These are phyloP conservation scores for Malurus leucopterus DNA, from an alignment of 2,797 vertebrate species.

Conservation along the genomic window DNA sequence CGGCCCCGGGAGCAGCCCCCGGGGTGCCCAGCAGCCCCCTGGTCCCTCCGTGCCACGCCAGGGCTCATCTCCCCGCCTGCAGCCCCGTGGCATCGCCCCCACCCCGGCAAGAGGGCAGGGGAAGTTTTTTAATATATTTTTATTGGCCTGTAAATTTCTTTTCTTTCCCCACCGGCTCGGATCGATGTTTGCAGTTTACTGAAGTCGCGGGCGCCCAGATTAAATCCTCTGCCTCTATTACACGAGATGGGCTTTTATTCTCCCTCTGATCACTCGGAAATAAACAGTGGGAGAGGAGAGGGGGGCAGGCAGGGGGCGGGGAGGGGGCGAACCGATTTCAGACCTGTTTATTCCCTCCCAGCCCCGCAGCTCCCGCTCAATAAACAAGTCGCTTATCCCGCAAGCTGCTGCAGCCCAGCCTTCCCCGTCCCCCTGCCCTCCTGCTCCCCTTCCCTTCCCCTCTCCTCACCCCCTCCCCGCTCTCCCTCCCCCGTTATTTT, in stretches of 20 bases:
- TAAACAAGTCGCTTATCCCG: constrained; percentile 9
- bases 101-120: neutral
- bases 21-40: fast-evolving
- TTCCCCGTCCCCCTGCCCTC: neutral
- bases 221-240: constrained; percentile 54
- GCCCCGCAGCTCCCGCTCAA: neutral
- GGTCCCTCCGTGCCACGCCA: fast-evolving
- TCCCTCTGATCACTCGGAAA: constrained; percentile 47
- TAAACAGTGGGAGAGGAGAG: neutral
- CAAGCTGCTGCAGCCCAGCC: neutral
- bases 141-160: constrained; percentile 65
- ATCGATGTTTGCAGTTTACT: constrained; percentile 57
- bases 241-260: constrained; percentile 49
- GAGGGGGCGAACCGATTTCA: constrained; percentile 6
- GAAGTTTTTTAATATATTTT: constrained; percentile 65
- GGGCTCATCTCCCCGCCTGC: neutral
- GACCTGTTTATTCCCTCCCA: constrained; percentile 15
- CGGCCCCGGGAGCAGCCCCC: fast-evolving
- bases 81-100: neutral
- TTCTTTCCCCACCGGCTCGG: constrained; percentile 45
- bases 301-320: neutral
- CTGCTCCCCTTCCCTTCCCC: neutral
- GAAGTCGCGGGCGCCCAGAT: constrained; percentile 47
- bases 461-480: neutral
- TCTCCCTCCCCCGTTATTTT: constrained; percentile 40